Conservation (phyloP, 2,797 vertebrate genomes). For the Yasuhikotakia modesta region DNA sequence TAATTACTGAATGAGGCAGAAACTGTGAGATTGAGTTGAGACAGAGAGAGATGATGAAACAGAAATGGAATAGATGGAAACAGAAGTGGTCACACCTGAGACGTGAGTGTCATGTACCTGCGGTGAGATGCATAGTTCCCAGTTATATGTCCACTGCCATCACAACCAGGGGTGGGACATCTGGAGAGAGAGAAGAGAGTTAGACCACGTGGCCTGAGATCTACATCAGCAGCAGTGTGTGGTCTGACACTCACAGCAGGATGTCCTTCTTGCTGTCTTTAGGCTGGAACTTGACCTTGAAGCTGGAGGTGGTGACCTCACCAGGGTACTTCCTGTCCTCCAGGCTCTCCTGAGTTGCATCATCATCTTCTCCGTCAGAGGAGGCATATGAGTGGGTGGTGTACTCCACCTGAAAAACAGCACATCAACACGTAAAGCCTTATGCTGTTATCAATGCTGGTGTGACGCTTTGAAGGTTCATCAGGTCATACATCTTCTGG, state of each 20-base stretch:
- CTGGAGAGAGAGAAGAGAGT: constrained; percentile 70
- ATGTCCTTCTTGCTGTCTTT: constrained; percentile 98
- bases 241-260: constrained; percentile 86
- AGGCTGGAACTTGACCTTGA: constrained; percentile 93
- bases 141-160: constrained; percentile 98
- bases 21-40: neutral
- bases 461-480: too few relatives aligned
- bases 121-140: constrained; percentile 99
- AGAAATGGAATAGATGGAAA: constrained; percentile 41
- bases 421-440: neutral
- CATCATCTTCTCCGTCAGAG: constrained; percentile 93
- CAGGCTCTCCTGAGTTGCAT: constrained; percentile 84
- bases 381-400: constrained; percentile 89
- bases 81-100: constrained; percentile 31
- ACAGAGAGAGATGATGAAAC: constrained; percentile 1
- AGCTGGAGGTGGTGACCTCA: constrained; percentile 92
- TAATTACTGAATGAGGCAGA: neutral
- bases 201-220: too few relatives aligned
- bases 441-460: too few relatives aligned
- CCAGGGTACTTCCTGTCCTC: constrained; percentile 95
- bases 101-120: constrained; percentile 79
- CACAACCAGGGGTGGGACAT: constrained; percentile 97
- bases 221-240: too few relatives aligned
- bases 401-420: constrained; percentile 81
- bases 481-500: constrained; percentile 80